A percentile compares a stretch with the other conserved stretches of the same genome.
These are phyloP conservation scores for Alcedo quadribrachys DNA, from an alignment of 2,797 vertebrate species.

Conservation along the genomic window DNA sequence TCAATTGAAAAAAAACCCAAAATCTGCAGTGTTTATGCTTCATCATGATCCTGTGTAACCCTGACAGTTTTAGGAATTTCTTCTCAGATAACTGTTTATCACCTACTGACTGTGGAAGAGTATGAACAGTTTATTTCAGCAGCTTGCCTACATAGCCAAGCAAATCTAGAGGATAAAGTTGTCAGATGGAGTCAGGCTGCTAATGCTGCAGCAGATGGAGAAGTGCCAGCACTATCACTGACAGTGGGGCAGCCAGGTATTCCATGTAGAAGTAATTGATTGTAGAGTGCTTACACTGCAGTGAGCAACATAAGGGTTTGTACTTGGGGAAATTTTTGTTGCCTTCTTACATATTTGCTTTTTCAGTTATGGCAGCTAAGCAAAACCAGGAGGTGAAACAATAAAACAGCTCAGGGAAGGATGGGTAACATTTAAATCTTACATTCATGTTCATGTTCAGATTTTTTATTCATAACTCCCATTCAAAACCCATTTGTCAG, in stretches of 20 bases:
- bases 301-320: background rate
- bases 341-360: background rate
- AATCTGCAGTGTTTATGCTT: background rate
- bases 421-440: background rate
- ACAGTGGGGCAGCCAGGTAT: background rate
- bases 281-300: background rate
- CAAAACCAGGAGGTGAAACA: background rate
- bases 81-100: background rate
- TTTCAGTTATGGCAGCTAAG: background rate
- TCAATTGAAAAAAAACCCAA: background rate
- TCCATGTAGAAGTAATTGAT: background rate
- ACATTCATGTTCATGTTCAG: background rate
- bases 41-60: background rate
- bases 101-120: background rate
- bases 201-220: background rate
- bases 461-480: background rate
- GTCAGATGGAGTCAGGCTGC: background rate
- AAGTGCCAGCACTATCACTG: background rate
- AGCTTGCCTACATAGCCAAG: background rate
- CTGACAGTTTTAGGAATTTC: background rate
- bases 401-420: background rate
- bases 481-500: accelerated
- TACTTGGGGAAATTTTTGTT: background rate
- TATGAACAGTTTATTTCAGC: background rate
- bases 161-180: background rate